Conservation (phyloP, 2,797 vertebrate genomes). For the Sarcoramphus papa region DNA sequence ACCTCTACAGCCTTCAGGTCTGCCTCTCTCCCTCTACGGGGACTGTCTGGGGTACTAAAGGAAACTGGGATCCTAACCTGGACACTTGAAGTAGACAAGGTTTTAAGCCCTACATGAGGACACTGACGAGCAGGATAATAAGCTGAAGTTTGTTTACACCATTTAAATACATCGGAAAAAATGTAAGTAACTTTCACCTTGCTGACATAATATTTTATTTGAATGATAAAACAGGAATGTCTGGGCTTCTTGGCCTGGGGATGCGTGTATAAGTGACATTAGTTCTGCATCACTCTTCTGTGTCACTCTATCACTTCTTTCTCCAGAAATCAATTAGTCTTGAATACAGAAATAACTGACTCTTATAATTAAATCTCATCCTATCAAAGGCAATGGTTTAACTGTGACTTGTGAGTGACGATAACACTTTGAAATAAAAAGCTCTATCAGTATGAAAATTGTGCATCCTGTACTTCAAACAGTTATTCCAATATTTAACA, state of each 20-base stretch:
- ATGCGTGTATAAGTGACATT: neutral
- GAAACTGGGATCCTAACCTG: neutral
- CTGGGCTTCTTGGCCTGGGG: neutral
- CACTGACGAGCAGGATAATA: neutral
- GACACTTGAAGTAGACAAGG: rapidly evolving
- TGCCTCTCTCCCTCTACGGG: too few species aligned
- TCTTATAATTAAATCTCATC: neutral
- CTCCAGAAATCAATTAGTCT: neutral
- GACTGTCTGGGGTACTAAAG: too few species aligned
- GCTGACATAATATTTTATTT: neutral
- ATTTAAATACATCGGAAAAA: neutral
- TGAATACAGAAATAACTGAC: neutral
- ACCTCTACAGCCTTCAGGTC: neutral
- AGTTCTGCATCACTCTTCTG: neutral
- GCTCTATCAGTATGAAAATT: neutral
- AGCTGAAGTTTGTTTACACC: neutral
- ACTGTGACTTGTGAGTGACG: neutral
- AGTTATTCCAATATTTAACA: neutral
- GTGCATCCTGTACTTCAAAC: neutral
- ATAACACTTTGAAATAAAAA: neutral
- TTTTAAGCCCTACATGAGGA: neutral
- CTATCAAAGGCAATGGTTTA: neutral
- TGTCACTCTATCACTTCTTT: neutral
- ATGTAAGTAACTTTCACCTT: neutral
- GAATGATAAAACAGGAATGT: neutral